phyloP scores from a whole-genome alignment of 2,113 vertebrate genomes.

The Periophthalmodon schlosseri region DNA sequence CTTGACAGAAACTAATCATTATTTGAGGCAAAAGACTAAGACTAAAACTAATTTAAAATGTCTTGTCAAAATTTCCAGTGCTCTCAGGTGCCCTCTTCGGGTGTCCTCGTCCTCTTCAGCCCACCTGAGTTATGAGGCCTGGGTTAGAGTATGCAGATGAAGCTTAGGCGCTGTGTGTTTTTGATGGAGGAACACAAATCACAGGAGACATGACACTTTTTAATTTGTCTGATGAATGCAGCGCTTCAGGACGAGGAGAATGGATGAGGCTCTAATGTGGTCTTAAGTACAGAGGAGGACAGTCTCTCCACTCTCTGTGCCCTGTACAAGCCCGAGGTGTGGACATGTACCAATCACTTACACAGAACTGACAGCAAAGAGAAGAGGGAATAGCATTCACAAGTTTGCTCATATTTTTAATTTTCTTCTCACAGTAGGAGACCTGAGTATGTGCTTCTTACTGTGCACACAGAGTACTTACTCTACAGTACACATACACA shows the following conservation, averaged over 20 bases:
- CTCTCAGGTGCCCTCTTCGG: neutral
- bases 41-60: no score
- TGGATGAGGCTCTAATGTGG: constrained; percentile 69
- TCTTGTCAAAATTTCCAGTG: neutral
- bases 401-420: neutral
- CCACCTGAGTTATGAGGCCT: constrained; percentile 67
- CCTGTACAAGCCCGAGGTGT: neutral
- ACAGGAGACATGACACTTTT: constrained; percentile 73
- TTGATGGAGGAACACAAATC: constrained; percentile 76
- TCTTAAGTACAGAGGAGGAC: constrained; percentile 50
- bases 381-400: neutral
- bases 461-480: neutral
- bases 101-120: constrained; percentile 31
- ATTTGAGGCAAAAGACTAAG: no score
- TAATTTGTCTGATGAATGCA: constrained; percentile 78
- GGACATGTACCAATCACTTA: neutral
- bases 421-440: neutral
- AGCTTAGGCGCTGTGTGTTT: constrained; percentile 64
- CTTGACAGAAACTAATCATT: no score
- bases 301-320: constrained; percentile 23
- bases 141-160: constrained; percentile 72
- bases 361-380: neutral
- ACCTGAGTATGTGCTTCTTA: neutral
- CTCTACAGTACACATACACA: neutral
- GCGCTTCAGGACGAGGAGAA: constrained; percentile 64